These are phyloP conservation scores for Drosophila kepulauana DNA, from an alignment of 1,140 invertebrate genomes.

Conservation along the genomic window DNA sequence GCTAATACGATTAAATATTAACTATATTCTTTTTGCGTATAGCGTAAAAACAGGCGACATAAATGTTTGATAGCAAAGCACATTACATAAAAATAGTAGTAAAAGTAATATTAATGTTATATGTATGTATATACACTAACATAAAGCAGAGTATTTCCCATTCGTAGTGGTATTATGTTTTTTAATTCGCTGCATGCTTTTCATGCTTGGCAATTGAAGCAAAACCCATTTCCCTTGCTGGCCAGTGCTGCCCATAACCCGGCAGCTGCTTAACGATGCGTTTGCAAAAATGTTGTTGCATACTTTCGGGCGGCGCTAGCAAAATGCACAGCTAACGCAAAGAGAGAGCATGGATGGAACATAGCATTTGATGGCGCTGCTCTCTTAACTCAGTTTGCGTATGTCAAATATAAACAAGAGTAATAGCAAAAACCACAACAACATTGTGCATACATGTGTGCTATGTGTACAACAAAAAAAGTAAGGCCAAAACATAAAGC, in stretches of 20 bases:
- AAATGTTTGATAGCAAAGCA: not conserved
- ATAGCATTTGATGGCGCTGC: not conserved
- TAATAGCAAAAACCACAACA: not conserved
- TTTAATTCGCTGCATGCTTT: not conserved
- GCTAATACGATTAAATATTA: conserved; percentile 10
- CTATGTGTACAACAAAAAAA: conserved; percentile 19
- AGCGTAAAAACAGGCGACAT: conserved; percentile 1
- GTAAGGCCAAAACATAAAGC: not conserved
- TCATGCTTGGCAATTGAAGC: not conserved
- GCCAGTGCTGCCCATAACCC: conserved; percentile 38
- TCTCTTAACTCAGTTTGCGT: conserved; percentile 15
- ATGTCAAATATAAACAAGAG: conserved; percentile 19
- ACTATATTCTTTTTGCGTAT: not conserved
- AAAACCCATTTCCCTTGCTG: not conserved
- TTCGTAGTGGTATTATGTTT: not conserved
- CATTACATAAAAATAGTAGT: not conserved
- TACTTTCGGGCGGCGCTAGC: conserved; percentile 49
- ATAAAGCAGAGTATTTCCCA: conserved; percentile 6
- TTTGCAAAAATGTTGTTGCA: conserved; percentile 41
- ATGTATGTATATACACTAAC: not conserved
- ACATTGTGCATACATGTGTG: not conserved
- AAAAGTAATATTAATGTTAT: not conserved
- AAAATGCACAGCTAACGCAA: conserved; percentile 20
- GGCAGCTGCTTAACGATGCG: conserved; percentile 19
- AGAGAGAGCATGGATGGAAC: not conserved